These are phyloP conservation scores for Atlantisia rogersi DNA, from an alignment of 2,113 vertebrate genomes.

Conservation along the genomic window DNA sequence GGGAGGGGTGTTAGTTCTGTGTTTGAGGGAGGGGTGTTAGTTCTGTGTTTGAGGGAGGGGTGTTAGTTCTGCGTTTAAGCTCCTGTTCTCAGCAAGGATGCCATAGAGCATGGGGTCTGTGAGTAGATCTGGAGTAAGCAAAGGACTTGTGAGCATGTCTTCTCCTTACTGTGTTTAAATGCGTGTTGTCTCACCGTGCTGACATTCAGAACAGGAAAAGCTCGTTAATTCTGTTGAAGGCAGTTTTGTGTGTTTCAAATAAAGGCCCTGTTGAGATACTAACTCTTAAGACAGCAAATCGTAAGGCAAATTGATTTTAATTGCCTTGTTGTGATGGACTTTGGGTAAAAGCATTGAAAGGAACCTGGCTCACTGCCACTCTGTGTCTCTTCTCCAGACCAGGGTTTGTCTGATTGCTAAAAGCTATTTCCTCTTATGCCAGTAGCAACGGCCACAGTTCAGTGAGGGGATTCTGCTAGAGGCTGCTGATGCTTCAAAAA, in stretches of 20 bases:
- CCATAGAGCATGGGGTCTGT: background rate
- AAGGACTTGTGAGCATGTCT: background rate
- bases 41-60: background rate
- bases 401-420: background rate
- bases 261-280: background rate
- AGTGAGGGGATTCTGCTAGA: background rate
- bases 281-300: background rate
- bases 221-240: background rate
- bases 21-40: no score
- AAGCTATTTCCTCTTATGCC: background rate
- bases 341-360: background rate
- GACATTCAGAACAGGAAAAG: background rate
- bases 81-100: background rate
- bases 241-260: background rate
- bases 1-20: no score
- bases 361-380: background rate
- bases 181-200: no score
- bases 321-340: background rate
- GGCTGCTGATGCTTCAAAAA: background rate
- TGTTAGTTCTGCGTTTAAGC: no score
- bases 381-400: background rate
- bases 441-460: rapidly evolving
- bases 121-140: background rate
- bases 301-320: background rate
- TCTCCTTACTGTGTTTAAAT: background rate